Conservation (phyloP, 2,888 invertebrate species). For the Apeira syringaria region DNA sequence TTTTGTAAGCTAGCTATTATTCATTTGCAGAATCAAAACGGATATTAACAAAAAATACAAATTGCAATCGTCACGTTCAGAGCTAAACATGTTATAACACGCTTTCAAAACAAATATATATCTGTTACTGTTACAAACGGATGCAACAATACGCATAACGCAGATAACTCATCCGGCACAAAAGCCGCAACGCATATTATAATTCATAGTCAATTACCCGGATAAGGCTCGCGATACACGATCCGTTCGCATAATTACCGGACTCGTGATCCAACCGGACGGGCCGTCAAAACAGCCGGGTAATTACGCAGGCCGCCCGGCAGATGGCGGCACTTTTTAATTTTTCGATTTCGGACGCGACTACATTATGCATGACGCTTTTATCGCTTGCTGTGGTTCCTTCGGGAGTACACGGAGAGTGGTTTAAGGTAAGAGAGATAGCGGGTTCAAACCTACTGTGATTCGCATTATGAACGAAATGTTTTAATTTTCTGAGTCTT, state of each 20-base stretch:
- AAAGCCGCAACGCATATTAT: slow-evolving; percentile 12
- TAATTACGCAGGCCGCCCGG: slow-evolving; percentile 62
- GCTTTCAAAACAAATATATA: no score
- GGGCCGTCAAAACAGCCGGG: slow-evolving; percentile 47
- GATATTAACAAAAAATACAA: no score
- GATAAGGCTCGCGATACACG: slow-evolving; percentile 37
- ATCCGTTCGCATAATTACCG: slow-evolving; percentile 52
- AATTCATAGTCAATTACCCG: slow-evolving; percentile 24
- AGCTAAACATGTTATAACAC: no score
- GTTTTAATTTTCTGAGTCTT: no score
- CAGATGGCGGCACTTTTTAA: slow-evolving; percentile 79
- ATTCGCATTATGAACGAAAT: no score
- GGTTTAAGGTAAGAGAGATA: slow-evolving; percentile 30
- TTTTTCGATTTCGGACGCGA: slow-evolving; percentile 81
- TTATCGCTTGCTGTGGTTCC: slow-evolving; percentile 79
- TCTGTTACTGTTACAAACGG: neutral
- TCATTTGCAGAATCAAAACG: no score
- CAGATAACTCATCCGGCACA: slow-evolving; percentile 2
- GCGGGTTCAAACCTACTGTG: slow-evolving; percentile 29
- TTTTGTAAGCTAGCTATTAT: no score
- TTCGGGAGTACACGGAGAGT: slow-evolving; percentile 58
- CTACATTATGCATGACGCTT: slow-evolving; percentile 81
- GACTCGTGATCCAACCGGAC: slow-evolving; percentile 56
- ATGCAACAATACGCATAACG: neutral
- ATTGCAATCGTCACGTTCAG: no score